Evolutionary conservation across 2,113 vertebrate species (phyloP), one percentile per base, ranked within the genome.

Genomic region (Epinephelus lanceolatus): DNA sequence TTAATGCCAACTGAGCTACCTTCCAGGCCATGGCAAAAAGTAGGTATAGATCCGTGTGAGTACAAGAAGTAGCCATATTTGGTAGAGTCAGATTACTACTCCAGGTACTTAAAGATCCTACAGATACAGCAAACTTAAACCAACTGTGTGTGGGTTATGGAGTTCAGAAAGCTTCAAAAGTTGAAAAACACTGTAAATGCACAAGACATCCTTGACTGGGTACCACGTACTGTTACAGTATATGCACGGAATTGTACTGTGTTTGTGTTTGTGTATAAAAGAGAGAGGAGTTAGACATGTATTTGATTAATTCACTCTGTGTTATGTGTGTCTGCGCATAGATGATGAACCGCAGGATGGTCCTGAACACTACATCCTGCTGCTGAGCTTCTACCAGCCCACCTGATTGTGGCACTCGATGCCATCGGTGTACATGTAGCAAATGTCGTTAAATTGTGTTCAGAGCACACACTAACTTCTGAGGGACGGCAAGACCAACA

Each of bases 291-390:
- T 10, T n/a, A 13, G 15, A 30, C 19, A 23, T 27, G 1, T 37
- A 0, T 15, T 61, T 1, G 1, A 15, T 21, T 23, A 14, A 68
- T 33, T 18, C 18, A n/a, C 42, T 53, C 47, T 23, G 40, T 59
- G 37, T 78, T 59, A 1, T 71, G 33, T 76, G 21, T 71, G 19
- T 83, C n/a, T 71, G 27, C n/a, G 49, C 51, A 40, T 91, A 99
- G 98, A 98, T 55, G 98, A 99, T 81, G 98, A 99, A 91, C 98
- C 98, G 76, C 96, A 96, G 11, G 96, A 97, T 59, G 98, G 98
- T 65, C 96, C 97, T 79, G 96, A 99, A 33, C 95, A 95, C 90
- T 99, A 99, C 91, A 89, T 98, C 88, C 93, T 99, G 71, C 85
- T 99, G 21, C 60, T 96, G 87, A 97, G 96, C 77, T 98, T 99